Conservation (phyloP, 37 sponge, comb jelly and placozoan species). For the Eunapius fragilis region DNA sequence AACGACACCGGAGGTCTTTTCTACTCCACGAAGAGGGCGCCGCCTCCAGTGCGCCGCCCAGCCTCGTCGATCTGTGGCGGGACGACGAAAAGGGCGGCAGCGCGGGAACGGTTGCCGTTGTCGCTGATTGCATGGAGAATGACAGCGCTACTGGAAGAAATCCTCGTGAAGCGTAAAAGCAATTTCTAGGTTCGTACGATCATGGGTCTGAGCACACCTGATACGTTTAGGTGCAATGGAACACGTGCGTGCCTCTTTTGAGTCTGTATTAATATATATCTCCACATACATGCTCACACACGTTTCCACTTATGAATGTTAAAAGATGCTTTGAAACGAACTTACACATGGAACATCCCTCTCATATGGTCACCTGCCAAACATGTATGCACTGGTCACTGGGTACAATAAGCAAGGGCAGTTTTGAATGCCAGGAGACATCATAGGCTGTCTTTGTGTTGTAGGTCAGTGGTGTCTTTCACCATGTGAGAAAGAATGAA, state of each 20-base stretch:
- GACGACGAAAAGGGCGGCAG: background rate
- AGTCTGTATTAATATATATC: no score
- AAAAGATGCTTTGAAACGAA: background rate
- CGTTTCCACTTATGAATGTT: no score
- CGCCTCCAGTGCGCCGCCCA: background rate
- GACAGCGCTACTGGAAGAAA: background rate
- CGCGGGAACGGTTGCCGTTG: background rate
- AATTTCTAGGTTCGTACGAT: no score
- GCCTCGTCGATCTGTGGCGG: background rate
- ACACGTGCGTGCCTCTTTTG: no score
- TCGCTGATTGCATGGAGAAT: background rate
- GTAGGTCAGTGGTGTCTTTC: background rate
- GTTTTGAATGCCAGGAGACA: conserved; percentile 37
- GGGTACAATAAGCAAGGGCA: conserved; percentile 44
- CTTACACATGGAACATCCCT: background rate
- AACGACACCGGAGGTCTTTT: background rate
- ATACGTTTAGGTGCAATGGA: no score
- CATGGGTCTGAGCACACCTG: no score
- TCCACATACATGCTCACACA: no score
- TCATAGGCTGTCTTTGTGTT: conserved; percentile 15
- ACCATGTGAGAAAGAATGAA: no score
- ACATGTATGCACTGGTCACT: conserved; percentile 15
- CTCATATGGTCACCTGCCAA: conserved; percentile 26
- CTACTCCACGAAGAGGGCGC: background rate
- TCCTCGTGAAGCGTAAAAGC: background rate